Percentiles rank a stretch among this genome's conserved stretches.
Conservation (phyloP, 2,797 vertebrate genomes). For the Hapalemur alaotrensis region DNA sequence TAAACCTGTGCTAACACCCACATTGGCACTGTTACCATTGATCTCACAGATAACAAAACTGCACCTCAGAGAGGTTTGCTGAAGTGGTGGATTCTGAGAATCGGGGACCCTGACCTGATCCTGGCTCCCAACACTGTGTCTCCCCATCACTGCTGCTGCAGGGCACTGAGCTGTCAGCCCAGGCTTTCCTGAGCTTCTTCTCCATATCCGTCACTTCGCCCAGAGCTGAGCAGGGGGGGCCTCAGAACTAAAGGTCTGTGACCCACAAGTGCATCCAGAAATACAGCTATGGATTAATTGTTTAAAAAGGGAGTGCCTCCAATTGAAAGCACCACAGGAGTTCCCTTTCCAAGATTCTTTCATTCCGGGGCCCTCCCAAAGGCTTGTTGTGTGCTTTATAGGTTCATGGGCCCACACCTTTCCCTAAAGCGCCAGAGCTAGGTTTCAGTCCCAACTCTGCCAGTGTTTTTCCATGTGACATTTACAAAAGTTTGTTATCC, state of each 20-base stretch:
- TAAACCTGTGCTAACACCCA: not conserved
- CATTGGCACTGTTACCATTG: too few relatives aligned
- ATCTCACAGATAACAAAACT: not conserved
- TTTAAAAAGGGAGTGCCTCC: not conserved
- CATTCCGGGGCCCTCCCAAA: not conserved
- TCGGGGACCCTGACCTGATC: not conserved
- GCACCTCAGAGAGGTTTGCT: not conserved
- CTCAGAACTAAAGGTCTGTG: not conserved
- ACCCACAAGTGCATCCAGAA: not conserved
- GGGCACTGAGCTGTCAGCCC: too few relatives aligned
- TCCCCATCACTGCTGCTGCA: not conserved
- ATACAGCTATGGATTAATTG: not conserved
- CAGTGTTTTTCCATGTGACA: not conserved
- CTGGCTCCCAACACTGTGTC: not conserved
- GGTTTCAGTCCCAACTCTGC: not conserved
- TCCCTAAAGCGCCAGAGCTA: not conserved
- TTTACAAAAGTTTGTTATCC: not conserved
- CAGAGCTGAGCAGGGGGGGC: not conserved
- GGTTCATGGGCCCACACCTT: not conserved
- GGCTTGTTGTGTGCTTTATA: not conserved
- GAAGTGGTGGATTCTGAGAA: not conserved
- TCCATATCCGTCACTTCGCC: not conserved
- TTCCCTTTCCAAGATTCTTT: not conserved
- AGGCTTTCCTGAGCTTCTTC: not conserved
- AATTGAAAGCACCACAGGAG: not conserved